Percentiles rank a stretch among this genome's conserved stretches.
phyloP scores from a whole-genome alignment of 2,797 vertebrate genomes.

The Graptemys geographica region DNA sequence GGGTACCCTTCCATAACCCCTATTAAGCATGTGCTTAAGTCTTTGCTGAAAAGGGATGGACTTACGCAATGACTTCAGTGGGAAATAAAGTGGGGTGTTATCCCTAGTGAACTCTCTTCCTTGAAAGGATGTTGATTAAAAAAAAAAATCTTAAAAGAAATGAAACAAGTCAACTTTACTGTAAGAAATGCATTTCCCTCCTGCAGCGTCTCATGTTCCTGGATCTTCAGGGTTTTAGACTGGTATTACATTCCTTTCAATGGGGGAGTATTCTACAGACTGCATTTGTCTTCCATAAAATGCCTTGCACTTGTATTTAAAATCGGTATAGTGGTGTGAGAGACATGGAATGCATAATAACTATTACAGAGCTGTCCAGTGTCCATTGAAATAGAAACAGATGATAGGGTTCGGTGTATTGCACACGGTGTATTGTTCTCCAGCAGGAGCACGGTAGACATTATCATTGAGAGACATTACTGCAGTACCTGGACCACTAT shows the following conservation, averaged over 20 bases:
- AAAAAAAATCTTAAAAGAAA: slow-evolving; percentile 54
- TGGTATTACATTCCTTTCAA: neutral
- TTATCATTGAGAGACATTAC: accelerated
- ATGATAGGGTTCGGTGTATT: neutral
- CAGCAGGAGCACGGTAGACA: neutral
- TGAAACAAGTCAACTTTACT: slow-evolving; percentile 3
- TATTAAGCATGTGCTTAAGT: neutral
- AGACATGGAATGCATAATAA: neutral
- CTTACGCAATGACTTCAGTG: neutral
- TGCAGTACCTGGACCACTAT: neutral
- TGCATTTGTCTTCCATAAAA: neutral
- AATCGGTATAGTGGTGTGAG: neutral
- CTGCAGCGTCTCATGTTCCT: neutral
- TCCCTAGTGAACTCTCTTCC: neutral
- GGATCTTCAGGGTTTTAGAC: slow-evolving; percentile 23
- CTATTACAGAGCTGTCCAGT: neutral
- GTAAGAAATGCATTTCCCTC: slow-evolving; percentile 30
- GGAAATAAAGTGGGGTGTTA: neutral
- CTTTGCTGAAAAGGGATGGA: neutral
- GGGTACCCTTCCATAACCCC: neutral
- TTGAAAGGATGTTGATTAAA: neutral
- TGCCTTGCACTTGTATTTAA: neutral
- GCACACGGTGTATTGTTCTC: neutral
- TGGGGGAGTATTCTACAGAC: neutral
- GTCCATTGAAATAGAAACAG: neutral